Evolutionary conservation across 64 coral and sea anemone species (phyloP).

Genomic region (Montipora sp.): DNA sequence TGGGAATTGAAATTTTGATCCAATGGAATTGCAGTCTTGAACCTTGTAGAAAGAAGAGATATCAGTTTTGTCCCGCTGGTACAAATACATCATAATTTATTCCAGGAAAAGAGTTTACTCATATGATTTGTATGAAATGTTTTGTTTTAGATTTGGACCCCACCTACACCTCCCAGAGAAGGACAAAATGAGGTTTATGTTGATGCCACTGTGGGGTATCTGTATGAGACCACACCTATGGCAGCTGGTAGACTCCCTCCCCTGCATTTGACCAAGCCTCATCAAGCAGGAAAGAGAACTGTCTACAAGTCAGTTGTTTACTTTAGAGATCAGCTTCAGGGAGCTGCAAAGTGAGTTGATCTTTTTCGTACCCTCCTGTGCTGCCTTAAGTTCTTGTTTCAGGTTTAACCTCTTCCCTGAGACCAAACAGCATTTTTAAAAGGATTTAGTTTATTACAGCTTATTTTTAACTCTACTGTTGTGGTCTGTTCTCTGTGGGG

Average conservation of each 20-base stretch:
- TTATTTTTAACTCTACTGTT: too few relatives aligned
- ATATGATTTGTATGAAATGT: not conserved
- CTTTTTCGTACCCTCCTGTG: not conserved
- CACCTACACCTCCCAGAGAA: slow-evolving; percentile 94
- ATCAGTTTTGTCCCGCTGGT: too few relatives aligned
- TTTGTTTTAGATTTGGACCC: slow-evolving; percentile 87
- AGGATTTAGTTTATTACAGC: too few relatives aligned
- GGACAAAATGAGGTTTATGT: slow-evolving; percentile 90
- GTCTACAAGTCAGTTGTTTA: slow-evolving; percentile 72
- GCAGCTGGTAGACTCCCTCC: slow-evolving; percentile 62
- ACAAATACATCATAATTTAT: too few relatives aligned
- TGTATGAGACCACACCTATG: slow-evolving; percentile 79
- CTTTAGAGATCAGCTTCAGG: slow-evolving; percentile 86
- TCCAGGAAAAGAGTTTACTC: too few relatives aligned
- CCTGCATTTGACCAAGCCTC: slow-evolving; percentile 58
- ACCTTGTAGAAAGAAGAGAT: too few relatives aligned
- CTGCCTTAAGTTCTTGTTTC: too few relatives aligned
- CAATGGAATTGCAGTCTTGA: too few relatives aligned
- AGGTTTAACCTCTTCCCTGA: too few relatives aligned
- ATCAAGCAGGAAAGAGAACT: slow-evolving; percentile 80
- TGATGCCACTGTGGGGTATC: slow-evolving; percentile 57
- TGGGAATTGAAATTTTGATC: too few relatives aligned
- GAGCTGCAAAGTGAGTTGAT: slow-evolving; percentile 78
- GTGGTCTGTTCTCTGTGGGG: too few relatives aligned
- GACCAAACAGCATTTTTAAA: too few relatives aligned